These are phyloP conservation scores for Drosophila subsilvestris DNA, from an alignment of 2,888 invertebrate species.

Conservation along the genomic window DNA sequence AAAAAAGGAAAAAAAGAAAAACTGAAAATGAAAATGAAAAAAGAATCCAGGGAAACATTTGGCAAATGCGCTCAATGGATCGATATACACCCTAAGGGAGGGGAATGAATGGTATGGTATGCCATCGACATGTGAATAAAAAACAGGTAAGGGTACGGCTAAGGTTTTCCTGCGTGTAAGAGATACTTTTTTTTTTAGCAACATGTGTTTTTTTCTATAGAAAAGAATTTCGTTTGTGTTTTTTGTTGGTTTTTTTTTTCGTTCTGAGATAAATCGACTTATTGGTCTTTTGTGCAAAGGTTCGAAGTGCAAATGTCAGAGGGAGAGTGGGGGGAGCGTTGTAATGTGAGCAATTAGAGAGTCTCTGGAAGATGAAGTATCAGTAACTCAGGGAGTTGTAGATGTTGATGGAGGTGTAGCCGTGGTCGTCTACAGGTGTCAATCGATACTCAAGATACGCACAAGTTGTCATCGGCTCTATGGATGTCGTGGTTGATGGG, in stretches of 20 bases:
- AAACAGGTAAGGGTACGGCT: constrained; percentile 64
- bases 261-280: constrained; percentile 61
- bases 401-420: constrained; percentile 7
- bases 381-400: constrained; percentile 46
- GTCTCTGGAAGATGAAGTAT: constrained; percentile 42
- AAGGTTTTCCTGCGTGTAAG: constrained; percentile 53
- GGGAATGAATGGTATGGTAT: neutral
- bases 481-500: constrained; percentile 32
- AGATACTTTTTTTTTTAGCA: constrained; percentile 67
- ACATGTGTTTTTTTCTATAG: constrained; percentile 58
- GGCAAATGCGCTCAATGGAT: constrained; percentile 54
- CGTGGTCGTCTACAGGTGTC: constrained; percentile 60
- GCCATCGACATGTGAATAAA: constrained; percentile 60
- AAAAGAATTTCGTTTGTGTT: constrained; percentile 42
- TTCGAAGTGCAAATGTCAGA: constrained; percentile 69
- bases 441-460: constrained; percentile 47
- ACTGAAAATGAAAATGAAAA: constrained; percentile 33
- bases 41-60: constrained; percentile 46
- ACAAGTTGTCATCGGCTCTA: constrained; percentile 45
- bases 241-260: constrained; percentile 6
- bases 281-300: constrained; percentile 65
- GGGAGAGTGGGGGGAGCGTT: constrained; percentile 4
- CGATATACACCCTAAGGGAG: constrained; percentile 40
- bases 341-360: constrained; percentile 71
- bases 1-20: constrained; percentile 33